Evolutionary conservation across 2,888 invertebrate genomes (phyloP).

Genomic region (Leptinotarsa rubiginosa): DNA sequence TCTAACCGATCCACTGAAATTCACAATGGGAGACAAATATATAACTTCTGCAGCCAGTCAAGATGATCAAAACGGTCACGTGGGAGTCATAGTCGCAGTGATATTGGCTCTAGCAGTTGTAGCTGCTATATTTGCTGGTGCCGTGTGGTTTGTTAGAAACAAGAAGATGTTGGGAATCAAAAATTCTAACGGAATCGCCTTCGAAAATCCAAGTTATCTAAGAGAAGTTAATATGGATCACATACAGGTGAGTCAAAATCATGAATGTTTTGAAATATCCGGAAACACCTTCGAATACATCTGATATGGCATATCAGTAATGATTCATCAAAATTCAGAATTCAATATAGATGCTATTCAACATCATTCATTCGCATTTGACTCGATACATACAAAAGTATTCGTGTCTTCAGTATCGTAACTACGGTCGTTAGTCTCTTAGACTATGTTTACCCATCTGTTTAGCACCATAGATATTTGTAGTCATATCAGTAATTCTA

Average conservation of each 20-base stretch:
- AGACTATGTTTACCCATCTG: no score
- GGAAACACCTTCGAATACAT: no score
- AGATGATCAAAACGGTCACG: slow-evolving; percentile 68
- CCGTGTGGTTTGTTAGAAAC: slow-evolving; percentile 73
- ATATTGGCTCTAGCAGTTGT: slow-evolving; percentile 74
- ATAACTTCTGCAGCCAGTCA: slow-evolving; percentile 76
- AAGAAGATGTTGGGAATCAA: slow-evolving; percentile 75
- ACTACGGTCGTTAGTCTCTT: no score
- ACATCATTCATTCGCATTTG: no score
- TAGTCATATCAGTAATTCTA: no score
- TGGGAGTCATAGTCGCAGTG: slow-evolving; percentile 75
- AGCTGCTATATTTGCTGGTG: slow-evolving; percentile 73
- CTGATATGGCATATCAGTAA: no score
- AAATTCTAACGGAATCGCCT: slow-evolving; percentile 81
- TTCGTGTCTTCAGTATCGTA: no score
- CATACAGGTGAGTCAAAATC: slow-evolving; percentile 71
- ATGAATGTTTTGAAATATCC: neutral
- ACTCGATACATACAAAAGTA: no score
- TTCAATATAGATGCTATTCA: no score
- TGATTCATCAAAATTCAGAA: no score
- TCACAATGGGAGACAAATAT: slow-evolving; percentile 81
- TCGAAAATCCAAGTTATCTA: slow-evolving; percentile 87
- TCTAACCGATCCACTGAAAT: slow-evolving; percentile 78
- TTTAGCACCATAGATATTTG: no score
- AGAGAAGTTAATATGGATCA: slow-evolving; percentile 82